phyloP scores from a whole-genome alignment of 2,797 vertebrate species.

The Chrosomus eos region DNA sequence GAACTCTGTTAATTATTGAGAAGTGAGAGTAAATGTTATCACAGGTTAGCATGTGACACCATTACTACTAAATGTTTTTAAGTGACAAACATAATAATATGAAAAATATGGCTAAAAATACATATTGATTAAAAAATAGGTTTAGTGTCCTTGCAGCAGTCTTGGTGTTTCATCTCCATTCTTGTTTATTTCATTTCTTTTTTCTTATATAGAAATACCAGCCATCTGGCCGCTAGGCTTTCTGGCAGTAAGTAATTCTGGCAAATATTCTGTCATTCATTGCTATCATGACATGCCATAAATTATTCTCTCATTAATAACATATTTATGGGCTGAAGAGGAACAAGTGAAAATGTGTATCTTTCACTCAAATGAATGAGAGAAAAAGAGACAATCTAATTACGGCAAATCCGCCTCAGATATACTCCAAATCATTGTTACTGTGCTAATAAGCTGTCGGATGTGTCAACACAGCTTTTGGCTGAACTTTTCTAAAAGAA shows the following conservation, averaged over 20 bases:
- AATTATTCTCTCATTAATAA: constrained; percentile 31
- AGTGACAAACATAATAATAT: not conserved
- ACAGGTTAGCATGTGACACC: not conserved
- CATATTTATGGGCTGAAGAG: constrained; percentile 35
- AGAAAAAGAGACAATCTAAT: constrained; percentile 54
- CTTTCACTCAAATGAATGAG: constrained; percentile 48
- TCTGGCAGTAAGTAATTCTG: constrained; percentile 37
- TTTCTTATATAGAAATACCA: constrained; percentile 1
- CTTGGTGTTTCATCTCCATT: not conserved
- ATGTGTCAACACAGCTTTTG: constrained; percentile 37
- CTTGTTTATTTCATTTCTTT: not conserved
- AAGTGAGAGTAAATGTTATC: not conserved
- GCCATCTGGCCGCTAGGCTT: constrained; percentile 37
- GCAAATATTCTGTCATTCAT: constrained; percentile 29
- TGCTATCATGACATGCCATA: constrained; percentile 21
- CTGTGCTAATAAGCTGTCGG: constrained; percentile 58
- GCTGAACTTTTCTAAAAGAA: constrained; percentile 28
- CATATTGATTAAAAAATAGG: not conserved
- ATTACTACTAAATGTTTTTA: not conserved
- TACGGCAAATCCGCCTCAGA: constrained; percentile 51
- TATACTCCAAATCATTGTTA: constrained; percentile 52
- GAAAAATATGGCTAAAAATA: constrained; percentile 19
- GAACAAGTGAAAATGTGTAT: constrained; percentile 47
- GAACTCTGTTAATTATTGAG: constrained; percentile 1
- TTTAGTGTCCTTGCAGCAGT: not conserved